Percentiles rank a stretch among this genome's conserved stretches.
These are phyloP conservation scores for Tachina fera DNA, from an alignment of 2,888 invertebrate species.

Conservation along the genomic window DNA sequence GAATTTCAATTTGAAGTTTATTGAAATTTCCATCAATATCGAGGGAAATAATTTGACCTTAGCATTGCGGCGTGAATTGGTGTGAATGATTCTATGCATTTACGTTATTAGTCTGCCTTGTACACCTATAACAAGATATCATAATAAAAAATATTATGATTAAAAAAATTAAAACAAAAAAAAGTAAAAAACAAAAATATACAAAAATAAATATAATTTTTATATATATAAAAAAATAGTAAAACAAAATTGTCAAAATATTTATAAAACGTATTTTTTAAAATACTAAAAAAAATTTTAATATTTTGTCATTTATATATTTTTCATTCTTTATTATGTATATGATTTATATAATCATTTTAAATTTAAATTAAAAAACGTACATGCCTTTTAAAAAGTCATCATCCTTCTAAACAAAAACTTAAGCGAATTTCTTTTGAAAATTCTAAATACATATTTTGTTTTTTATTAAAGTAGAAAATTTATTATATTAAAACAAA, in stretches of 20 bases:
- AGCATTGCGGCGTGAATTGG: no score
- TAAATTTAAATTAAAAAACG: conserved; percentile 47
- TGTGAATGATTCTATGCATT: no score
- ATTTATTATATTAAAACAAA: conserved; percentile 60
- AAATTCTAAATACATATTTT: conserved; percentile 66
- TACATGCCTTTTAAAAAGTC: conserved; percentile 68
- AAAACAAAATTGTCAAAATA: conserved; percentile 66
- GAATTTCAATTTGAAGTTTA: no score
- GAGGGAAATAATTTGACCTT: no score
- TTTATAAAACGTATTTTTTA: conserved; percentile 62
- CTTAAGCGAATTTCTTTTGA: conserved; percentile 68
- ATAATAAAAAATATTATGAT: conserved; percentile 47
- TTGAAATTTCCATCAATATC: no score
- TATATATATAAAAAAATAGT: conserved; percentile 65
- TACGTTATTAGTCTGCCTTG: no score
- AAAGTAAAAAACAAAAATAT: conserved; percentile 48
- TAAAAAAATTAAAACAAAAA: conserved; percentile 55
- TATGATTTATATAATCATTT: conserved; percentile 63
- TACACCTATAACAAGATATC: conserved; percentile 49
- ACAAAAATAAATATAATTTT: conserved; percentile 64
- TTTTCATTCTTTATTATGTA: conserved; percentile 31
- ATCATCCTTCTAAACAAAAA: conserved; percentile 56
- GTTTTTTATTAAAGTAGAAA: conserved; percentile 67
- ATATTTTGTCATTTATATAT: conserved; percentile 62
- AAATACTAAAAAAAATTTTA: conserved; percentile 40